Conservation (phyloP, 1,140 invertebrate genomes). For the Apis laboriosa region DNA sequence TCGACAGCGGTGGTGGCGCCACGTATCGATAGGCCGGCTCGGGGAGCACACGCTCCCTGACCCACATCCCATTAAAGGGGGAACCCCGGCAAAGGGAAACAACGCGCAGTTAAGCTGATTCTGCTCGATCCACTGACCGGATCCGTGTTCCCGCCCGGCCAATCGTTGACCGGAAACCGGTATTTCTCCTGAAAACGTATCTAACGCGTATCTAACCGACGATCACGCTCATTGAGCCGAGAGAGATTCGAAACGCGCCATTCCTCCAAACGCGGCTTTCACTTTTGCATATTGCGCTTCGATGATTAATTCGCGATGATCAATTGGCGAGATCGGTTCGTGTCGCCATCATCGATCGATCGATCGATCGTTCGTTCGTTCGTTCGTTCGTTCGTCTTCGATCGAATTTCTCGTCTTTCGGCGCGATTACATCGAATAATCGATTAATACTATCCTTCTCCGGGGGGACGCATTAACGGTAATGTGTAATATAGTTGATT, state of each 20-base stretch:
- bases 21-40: constrained; percentile 14
- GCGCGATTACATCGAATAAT: not conserved
- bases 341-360: not conserved
- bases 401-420: not conserved
- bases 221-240: constrained; percentile 31
- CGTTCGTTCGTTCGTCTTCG: no score
- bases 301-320: not conserved
- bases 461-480: no score
- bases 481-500: not conserved
- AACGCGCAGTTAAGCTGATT: constrained; percentile 44
- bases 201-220: constrained; percentile 38
- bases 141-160: constrained; percentile 20
- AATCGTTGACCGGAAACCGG: constrained; percentile 45
- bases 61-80: constrained; percentile 29
- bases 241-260: constrained; percentile 3
- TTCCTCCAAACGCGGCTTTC: not conserved
- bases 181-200: constrained; percentile 45
- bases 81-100: constrained; percentile 38
- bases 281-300: not conserved
- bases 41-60: constrained; percentile 19
- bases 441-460: not conserved
- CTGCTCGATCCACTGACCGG: constrained; percentile 33
- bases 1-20: not conserved
- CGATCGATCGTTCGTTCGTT: not conserved
- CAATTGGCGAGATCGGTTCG: not conserved